Percentiles rank a stretch among this genome's conserved stretches.
phyloP scores from a whole-genome alignment of 2,797 vertebrate species.

The Megaceryle alcyon region DNA sequence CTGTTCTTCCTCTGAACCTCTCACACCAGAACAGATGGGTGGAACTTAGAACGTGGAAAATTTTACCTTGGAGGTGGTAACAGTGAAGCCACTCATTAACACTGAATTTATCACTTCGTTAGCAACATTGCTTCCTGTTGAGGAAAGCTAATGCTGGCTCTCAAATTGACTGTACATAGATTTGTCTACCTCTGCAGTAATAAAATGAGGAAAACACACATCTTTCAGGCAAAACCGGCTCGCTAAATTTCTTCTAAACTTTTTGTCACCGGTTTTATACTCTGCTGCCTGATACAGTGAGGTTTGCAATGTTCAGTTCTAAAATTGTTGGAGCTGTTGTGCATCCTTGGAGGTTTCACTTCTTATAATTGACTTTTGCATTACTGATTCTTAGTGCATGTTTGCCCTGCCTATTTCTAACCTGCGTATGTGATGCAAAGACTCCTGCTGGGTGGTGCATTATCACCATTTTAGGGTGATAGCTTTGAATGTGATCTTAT shows the following conservation, averaged over 20 bases:
- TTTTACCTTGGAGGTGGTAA: conserved; percentile 98
- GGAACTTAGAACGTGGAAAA: conserved; percentile 90
- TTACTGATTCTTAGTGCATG: conserved; percentile 49
- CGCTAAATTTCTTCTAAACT: background rate
- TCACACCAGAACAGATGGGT: conserved; percentile 98
- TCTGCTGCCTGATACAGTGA: background rate
- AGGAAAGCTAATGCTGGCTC: conserved; percentile 88
- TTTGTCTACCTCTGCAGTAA: conserved; percentile 80
- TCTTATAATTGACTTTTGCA: conserved; percentile 58
- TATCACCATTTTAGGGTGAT: conserved; percentile 93
- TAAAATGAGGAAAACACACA: conserved; percentile 52
- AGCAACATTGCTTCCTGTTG: conserved; percentile 96
- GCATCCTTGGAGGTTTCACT: background rate
- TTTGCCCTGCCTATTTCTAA: conserved; percentile 85
- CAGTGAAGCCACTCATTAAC: conserved; percentile 99
- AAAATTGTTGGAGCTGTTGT: background rate
- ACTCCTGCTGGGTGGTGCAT: conserved; percentile 89
- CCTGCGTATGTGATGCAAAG: conserved; percentile 80
- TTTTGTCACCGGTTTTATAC: background rate
- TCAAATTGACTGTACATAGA: conserved; percentile 85
- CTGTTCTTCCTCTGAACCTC: conserved; percentile 91
- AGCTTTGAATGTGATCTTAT: conserved; percentile 89
- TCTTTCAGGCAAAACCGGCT: conserved; percentile 16
- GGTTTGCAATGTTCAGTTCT: background rate
- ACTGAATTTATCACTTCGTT: conserved; percentile 99